Conservation (phyloP, 1,140 invertebrate species). For the Drosophila eugracilis region DNA sequence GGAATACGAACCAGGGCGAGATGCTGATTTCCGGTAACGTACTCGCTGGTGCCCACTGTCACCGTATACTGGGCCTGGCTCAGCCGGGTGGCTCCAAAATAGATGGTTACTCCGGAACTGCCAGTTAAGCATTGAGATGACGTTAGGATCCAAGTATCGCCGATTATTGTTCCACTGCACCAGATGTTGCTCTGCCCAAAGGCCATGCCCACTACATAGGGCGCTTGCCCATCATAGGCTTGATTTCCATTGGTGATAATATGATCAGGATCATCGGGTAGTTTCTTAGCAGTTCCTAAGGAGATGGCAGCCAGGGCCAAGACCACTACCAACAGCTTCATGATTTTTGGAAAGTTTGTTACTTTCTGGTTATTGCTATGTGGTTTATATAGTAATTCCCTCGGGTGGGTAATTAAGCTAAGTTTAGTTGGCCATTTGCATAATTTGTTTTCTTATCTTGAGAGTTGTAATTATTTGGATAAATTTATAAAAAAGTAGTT, state of each 20-base stretch:
- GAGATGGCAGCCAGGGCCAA: neutral
- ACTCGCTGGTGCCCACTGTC: conserved; percentile 18
- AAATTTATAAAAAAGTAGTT: neutral
- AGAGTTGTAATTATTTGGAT: neutral
- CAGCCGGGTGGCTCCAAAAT: conserved; percentile 64
- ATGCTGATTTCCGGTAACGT: conserved; percentile 39
- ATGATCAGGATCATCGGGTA: neutral
- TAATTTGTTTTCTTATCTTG: conserved; percentile 14
- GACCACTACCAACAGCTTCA: conserved; percentile 15
- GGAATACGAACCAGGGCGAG: conserved; percentile 55
- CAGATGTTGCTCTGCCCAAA: conserved; percentile 37
- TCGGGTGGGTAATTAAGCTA: conserved; percentile 19
- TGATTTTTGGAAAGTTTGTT: neutral
- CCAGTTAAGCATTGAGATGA: conserved; percentile 33
- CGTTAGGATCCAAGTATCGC: conserved; percentile 55
- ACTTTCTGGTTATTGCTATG: neutral
- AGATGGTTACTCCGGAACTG: conserved; percentile 51
- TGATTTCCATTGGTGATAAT: conserved; percentile 52
- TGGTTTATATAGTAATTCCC: conserved; percentile 17
- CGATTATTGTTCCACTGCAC: conserved; percentile 64
- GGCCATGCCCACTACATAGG: conserved; percentile 85
- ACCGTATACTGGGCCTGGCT: conserved; percentile 17
- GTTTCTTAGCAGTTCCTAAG: neutral
- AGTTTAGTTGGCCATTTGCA: conserved; percentile 9
- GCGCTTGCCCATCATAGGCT: conserved; percentile 73